Evolutionary conservation across 2,888 invertebrate species (phyloP), one percentile per base, ranked within the genome.

Genomic region (Bimastos eiseni): DNA sequence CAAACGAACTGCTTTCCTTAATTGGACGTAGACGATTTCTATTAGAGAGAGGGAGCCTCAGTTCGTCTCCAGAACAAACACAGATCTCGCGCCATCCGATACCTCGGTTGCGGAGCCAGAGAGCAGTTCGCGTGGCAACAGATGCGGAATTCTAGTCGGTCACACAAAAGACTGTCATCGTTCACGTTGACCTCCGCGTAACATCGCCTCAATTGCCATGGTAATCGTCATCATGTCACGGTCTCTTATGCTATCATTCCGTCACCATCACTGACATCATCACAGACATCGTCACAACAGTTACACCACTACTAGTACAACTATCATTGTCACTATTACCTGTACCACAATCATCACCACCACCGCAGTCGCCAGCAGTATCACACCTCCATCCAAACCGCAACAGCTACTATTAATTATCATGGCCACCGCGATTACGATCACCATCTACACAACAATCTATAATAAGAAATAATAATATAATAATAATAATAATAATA

Each of bases 11-110:
- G 70, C 30, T 70, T 70, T 13, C 70, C n/a, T 70, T 70, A 70
- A 70, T 70, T 8, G 70, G 70, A 70, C 70, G n/a, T n/a, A 70
- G 70, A 70, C 70, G 70, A 70, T 70, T 70, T n/a, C 70, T 70
- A 6, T 70, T n/a, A 70, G 70, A 70, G 8, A 70, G 70, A 30
- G 70, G 70, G 2, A 30, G 6, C 70, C 30, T 70, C 70, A n/a
- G 70, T 70, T 13, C 70, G n/a, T 70, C 70, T 70, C 70, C 70
- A 70, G 70, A 70, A 70, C 70, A 70, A 70, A 70, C 70, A 70
- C 70, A 70, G 70, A 70, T 70, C 70, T 6, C 19, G 21, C 21
- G 49, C 41, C 41, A 13, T 5, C 38, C 15, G 44, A 13, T 44
- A 30, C 55, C 1, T n/a, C n/a, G 70, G 70, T n/a, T 70, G n/a